Evolutionary conservation across 2,113 vertebrate genomes (phyloP).

Genomic region (Larimichthys polyactis): DNA sequence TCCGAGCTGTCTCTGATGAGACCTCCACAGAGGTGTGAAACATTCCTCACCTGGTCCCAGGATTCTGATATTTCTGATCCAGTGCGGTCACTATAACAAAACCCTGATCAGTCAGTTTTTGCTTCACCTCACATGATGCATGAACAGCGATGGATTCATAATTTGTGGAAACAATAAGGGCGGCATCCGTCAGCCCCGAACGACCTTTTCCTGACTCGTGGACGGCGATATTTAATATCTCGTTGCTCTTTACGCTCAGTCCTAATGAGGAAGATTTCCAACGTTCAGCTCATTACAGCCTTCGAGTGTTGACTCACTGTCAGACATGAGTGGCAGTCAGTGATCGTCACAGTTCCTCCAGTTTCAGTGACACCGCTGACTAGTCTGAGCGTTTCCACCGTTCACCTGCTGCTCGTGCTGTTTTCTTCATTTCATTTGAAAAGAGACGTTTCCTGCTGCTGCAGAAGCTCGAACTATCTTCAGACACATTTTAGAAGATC

Average conservation of each 20-base stretch:
- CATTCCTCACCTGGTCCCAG: background rate
- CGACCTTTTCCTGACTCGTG: slow-evolving; percentile 10
- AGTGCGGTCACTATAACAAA: background rate
- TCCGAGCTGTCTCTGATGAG: background rate
- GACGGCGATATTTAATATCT: slow-evolving; percentile 46
- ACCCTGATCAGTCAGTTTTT: background rate
- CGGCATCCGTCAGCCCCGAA: slow-evolving; percentile 23
- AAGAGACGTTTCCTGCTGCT: background rate
- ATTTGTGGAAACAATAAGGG: slow-evolving; percentile 25
- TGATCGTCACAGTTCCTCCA: background rate
- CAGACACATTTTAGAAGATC: background rate
- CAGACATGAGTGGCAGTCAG: background rate
- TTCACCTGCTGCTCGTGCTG: background rate
- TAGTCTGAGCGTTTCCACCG: background rate
- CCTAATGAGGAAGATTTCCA: slow-evolving; percentile 36
- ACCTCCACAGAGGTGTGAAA: background rate
- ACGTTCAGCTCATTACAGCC: slow-evolving; percentile 50
- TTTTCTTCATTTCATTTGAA: background rate
- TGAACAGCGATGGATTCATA: slow-evolving; percentile 10
- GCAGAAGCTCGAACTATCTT: background rate
- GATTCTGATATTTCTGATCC: slow-evolving; percentile 8
- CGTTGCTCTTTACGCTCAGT: slow-evolving; percentile 40
- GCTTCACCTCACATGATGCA: background rate
- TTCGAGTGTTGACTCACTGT: slow-evolving; percentile 22
- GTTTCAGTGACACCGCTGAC: background rate